Base-by-base conservation (phyloP, 2,113 vertebrate genomes). In the Python bivittatus region DNA sequence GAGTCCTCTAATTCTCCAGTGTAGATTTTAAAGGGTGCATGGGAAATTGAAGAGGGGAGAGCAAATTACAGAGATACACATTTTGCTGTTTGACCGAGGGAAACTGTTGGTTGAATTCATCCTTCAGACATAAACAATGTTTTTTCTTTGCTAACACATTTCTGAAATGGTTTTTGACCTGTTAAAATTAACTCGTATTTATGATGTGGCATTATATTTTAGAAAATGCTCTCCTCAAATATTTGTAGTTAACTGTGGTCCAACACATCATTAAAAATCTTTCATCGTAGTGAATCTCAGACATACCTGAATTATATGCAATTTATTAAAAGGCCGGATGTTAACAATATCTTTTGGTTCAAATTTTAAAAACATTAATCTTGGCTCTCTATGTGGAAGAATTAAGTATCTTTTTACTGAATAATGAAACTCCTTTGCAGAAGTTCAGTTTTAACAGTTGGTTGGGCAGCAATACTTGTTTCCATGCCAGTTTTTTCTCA, bases 401-500 rank as follows among this genome's bases (percentile, higher is more conserved):
- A 6, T 29, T 48, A 10, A 79, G 48, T 44, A 20, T 68, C 64
- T 91, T 61, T 29, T 54, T 22, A 42, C 4, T 1, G 68, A 2
- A 88, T 27, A 0, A 1, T 42, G 20, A 29, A 88, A 58, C 8
- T 48, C 11, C 23, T 58, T n/a, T 56, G 52, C 87, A 29, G 58
- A 86, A 53, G 29, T 87, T 54, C n/a, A 94, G n/a, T 25, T 61
- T 29, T 27, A 88, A 54, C 5, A 6, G 84, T 53, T 94, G 89
- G 13, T 87, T 53, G 44, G 20, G 60, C 92, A 85, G 10, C 83
- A 84, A 10, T 48, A 84, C 79, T 94, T 6, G 29, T 89, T 90
- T 10, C 29, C 79, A 0, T 68, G 10, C 53, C 5, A 13, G 85
- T 0, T 89, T 91, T 72, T 1, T 88, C 29, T 38, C 52, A 4